Base-by-base conservation (phyloP, 2,888 invertebrate species). In the Watsonalla binaria region DNA sequence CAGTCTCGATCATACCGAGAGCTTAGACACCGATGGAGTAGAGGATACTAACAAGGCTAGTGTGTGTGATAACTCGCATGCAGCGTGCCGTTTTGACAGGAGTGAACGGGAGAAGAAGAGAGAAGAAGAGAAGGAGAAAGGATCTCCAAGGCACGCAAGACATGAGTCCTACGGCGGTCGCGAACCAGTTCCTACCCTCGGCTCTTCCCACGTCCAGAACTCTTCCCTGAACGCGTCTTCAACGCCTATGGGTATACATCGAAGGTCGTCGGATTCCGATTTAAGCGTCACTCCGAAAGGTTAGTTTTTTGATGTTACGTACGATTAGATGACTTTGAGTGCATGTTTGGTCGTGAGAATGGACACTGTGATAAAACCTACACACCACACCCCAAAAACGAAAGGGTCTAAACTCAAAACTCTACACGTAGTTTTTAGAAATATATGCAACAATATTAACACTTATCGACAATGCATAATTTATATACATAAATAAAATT, bases 221-320 rank as follows among this genome's bases (percentile, higher is more conserved):
- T 80, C 89, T 0, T 82, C 87, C 15, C 76, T 89, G 56, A 83
- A 90, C 70, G 85, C 92, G 39, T 80, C 92, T 5, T 91, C 92
- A 0, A 89, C 90, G 45, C 92, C 80, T 51, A 77, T 80, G 83
- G 92, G 83, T 86, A 95, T 90, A 59, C 94, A 95, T 75, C 92
- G 97, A 52, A 92, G 98, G 65, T 97, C 97, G 5, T 98, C 98
- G 4, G 98, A 98, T 83, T 98, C 98, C 0, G 98, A 98, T 86
- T 91, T 97, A 64, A 97, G 96, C 89, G 94, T 97, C 51, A 97
- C 97, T 9, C 97, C 97, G 5, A 98, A 97, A 95, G 97, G 98
- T 98, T 53, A 63, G 74, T 64, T 49, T 13, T 54, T 6, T 47
- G 42, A 14, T 9, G 33, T 39, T 7, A 54, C 76, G 4, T 24